These are phyloP conservation scores for Pristionchus fissidentatus DNA, from an alignment of 2,888 invertebrate genomes.

Conservation along the genomic window DNA sequence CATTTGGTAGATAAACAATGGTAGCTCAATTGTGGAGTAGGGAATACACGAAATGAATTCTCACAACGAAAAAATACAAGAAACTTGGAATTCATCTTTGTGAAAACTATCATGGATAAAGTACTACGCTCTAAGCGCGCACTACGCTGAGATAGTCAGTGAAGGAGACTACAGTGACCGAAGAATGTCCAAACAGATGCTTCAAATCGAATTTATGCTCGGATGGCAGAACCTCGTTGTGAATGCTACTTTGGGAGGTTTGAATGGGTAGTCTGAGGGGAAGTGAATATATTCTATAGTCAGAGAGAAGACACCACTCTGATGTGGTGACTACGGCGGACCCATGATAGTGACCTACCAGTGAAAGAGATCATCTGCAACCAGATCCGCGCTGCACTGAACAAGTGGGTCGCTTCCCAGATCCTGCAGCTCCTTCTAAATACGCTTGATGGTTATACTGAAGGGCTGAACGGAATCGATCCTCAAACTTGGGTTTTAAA, in stretches of 20 bases:
- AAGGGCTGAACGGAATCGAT: constrained; percentile 45
- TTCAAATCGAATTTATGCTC: constrained; percentile 99
- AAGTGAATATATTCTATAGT: constrained; percentile 88
- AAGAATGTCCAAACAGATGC: constrained; percentile 99
- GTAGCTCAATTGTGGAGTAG: too few species aligned
- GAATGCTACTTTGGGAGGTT: constrained; percentile 99
- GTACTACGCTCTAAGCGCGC: too few species aligned
- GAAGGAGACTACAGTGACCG: constrained; percentile 99
- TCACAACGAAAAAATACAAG: too few species aligned
- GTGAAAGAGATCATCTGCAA: constrained; percentile 99
- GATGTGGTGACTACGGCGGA: constrained; percentile 99
- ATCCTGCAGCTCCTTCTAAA: constrained; percentile 91
- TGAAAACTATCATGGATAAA: too few species aligned
- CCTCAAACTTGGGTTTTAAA: too few species aligned
- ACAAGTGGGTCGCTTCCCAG: constrained; percentile 99
- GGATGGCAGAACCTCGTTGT: constrained; percentile 99
- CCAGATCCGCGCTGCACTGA: constrained; percentile 99
- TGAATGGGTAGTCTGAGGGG: constrained; percentile 99
- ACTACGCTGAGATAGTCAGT: constrained; percentile 99
- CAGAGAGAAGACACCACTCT: constrained; percentile 81
- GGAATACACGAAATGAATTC: too few species aligned
- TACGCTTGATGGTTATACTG: constrained; percentile 73
- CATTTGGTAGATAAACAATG: constrained; percentile 30
- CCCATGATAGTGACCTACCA: constrained; percentile 99
- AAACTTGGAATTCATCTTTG: too few species aligned